A percentile compares a stretch with the other conserved stretches of the same genome.
These are phyloP conservation scores for Oreortyx pictus DNA, from an alignment of 2,797 vertebrate genomes.

Conservation along the genomic window DNA sequence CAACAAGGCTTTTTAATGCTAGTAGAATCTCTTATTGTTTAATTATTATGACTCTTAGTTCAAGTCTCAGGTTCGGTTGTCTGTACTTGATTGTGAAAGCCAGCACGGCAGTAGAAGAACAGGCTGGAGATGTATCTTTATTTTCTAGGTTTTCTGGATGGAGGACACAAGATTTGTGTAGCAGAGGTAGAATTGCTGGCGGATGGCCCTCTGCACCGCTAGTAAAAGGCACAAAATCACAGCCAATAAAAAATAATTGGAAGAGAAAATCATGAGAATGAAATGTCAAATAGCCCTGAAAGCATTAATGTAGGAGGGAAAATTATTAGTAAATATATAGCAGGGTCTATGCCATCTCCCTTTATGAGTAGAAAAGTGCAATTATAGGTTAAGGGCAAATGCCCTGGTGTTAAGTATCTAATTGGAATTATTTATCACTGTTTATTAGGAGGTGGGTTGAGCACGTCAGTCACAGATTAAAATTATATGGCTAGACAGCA, in stretches of 20 bases:
- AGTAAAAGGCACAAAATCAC: constrained; percentile 32
- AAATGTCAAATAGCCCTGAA: constrained; percentile 48
- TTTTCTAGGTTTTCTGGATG: neutral
- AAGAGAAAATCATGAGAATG: neutral
- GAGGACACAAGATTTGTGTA: neutral
- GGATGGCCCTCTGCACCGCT: neutral
- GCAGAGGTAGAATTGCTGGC: constrained; percentile 2
- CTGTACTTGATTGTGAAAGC: neutral
- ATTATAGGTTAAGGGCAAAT: constrained; percentile 3
- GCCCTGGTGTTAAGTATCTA: neutral
- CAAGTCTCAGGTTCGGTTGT: neutral
- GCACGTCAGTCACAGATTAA: neutral
- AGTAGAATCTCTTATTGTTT: neutral
- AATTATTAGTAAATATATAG: constrained; percentile 19
- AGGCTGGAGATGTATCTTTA: too few relatives aligned
- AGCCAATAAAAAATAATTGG: constrained; percentile 43
- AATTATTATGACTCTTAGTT: neutral
- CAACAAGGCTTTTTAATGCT: neutral
- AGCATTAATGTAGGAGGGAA: neutral
- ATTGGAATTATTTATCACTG: constrained; percentile 19
- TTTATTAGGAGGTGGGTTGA: neutral
- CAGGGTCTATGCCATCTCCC: neutral
- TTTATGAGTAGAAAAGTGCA: constrained; percentile 22
- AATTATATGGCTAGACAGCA: neutral
- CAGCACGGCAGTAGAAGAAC: neutral